Evolutionary conservation across 2,797 vertebrate species (phyloP), one percentile per base, ranked within the genome.

Genomic region (Stomatorhinus walkeri): DNA sequence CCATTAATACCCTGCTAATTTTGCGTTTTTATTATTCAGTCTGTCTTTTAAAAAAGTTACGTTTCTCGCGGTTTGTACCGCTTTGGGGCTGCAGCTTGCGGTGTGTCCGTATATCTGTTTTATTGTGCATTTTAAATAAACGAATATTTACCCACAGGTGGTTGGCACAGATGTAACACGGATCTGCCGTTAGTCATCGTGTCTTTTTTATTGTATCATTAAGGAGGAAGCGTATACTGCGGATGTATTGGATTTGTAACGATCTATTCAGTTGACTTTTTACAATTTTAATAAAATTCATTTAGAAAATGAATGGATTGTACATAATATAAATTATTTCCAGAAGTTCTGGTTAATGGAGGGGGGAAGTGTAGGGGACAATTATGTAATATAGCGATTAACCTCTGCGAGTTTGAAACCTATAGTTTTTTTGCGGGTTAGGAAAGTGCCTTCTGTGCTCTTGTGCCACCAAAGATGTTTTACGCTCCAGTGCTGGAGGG

Each of bases 311-410:
- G 19, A 40, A 56, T 54, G 28, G 8, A 87, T 56, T 76, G 46
- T 76, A 46, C 64, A 61, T 87, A 87, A 64, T 61, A 64, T 61
- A 61, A 87, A 87, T 87, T 54, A 87, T 43, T 87, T 87, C 86
- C 86, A 87, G 86, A 76, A 68, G 64, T 51, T 5, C 59, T 87
- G 22, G 43, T 32, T 72, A 51, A 88, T 76, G 24, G 87, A 43
- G 64, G 22, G 46, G 12, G 87, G 51, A 61, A 24, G 16, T 16
- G 36, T 24, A 68, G 87, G 87, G 87, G 59, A 68, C 54, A n/a
- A 56, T 87, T 87, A 51, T 32, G 32, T 87, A 87, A 87, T 87
- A 87, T 56, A 9, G 10, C 10, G 40, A 68, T 87, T 87, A 87
- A 87, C 56, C 36, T 48, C 64, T 72, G 10, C 43, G 14, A 28